Base-by-base conservation (phyloP, 2,888 invertebrate species). In the Zaprionus bogoriensis region DNA sequence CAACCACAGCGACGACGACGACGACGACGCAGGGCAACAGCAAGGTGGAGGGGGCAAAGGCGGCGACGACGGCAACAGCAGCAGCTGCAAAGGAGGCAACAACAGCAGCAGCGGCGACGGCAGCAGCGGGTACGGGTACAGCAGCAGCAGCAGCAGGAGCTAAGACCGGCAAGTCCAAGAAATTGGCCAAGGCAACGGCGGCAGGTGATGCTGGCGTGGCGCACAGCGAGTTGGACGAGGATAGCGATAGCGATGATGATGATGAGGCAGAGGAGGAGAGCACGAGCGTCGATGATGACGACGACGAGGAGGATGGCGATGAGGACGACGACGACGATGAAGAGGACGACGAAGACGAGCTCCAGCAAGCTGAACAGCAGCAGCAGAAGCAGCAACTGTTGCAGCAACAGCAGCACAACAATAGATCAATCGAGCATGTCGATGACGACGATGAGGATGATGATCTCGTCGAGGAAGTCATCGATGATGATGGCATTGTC, bases 391-490 rank as follows among this genome's bases (percentile, higher is more conserved):
- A 46, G 9, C 52, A 67, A 36, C 46, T 62, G 39, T 54, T 67
- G 44, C 38, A 58, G 17, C 41, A 27, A 14, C 25, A 60, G 9
- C 23, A 36, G 19, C 25, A 50, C 1, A 58, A 65, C 17, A 61
- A 45, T 12, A 41, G 36, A 30, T 14, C 1, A 41, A 48, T 27
- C 58, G 38, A 9, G 28, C 30, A 41, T 27, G 17, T 25, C 9
- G n/a, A 3, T 4, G 70, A 74, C 39, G 61, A 76, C 20, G 50
- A 66, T 36, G 79, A 75, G 6, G 60, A 46, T 9, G 75, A 71
- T 10, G 74, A 64, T 57, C 46, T 72, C 7, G 63, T 70, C 45
- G 75, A 82, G 10, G 82, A 80, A 27, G 79, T 72, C 2, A 74
- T 68, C 23, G 74, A 73, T 3, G 74, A 66, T 0, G 76, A 73